Evolutionary conservation across 1,140 invertebrate genomes (phyloP).

Genomic region (Drosophila lowei): DNA sequence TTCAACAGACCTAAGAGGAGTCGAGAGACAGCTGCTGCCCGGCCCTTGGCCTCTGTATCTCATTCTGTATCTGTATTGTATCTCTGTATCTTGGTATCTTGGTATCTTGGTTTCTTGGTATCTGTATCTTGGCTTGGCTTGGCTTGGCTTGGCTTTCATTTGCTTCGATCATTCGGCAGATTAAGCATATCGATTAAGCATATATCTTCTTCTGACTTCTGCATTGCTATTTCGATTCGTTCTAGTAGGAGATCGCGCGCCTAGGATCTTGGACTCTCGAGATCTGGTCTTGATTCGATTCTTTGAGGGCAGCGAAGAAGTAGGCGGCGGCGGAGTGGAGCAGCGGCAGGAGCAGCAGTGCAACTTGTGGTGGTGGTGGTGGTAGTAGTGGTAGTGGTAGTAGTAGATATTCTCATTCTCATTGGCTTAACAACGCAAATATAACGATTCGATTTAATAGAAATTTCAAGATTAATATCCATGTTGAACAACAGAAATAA

Average conservation of each 20-base stretch:
- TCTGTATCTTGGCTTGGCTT: constrained; percentile 23
- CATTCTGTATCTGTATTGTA: constrained; percentile 30
- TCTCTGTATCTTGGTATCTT: constrained; percentile 18
- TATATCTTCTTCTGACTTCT: constrained; percentile 53
- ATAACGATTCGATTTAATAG: constrained; percentile 81
- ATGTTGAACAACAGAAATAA: constrained; percentile 65
- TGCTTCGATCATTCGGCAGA: constrained; percentile 22
- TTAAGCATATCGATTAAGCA: not conserved
- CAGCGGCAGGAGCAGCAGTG: constrained; percentile 74
- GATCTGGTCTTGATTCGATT: constrained; percentile 22
- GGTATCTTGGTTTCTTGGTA: constrained; percentile 38
- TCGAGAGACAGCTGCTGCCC: constrained; percentile 51
- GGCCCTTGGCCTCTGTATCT: constrained; percentile 28
- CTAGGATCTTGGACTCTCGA: constrained; percentile 33
- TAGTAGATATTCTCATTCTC: constrained; percentile 82
- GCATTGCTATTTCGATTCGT: constrained; percentile 36
- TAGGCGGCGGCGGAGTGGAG: constrained; percentile 49
- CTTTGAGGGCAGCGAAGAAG: constrained; percentile 31
- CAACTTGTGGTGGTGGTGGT: constrained; percentile 77
- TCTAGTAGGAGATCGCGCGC: constrained; percentile 51
- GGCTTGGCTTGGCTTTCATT: constrained; percentile 9
- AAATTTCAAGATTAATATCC: constrained; percentile 72
- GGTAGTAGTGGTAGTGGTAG: constrained; percentile 70
- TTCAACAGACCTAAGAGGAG: constrained; percentile 60
- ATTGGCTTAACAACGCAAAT: constrained; percentile 83